A percentile compares a stretch with the other conserved stretches of the same genome.
Conservation (phyloP, 2,888 invertebrate genomes). For the Machimus rusticus region DNA sequence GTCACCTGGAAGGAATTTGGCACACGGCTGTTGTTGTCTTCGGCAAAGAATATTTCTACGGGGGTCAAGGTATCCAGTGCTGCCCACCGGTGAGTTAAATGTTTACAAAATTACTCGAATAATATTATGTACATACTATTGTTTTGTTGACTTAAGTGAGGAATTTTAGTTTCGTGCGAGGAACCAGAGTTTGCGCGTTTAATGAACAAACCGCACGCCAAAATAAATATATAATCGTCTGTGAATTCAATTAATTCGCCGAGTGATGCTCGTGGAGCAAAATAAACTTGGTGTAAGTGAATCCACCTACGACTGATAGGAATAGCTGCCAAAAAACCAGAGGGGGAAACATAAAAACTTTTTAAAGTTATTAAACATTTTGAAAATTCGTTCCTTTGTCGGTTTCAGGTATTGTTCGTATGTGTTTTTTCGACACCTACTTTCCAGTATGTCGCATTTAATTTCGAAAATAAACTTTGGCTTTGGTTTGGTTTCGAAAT, state of each 20-base stretch:
- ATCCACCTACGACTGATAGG: neutral
- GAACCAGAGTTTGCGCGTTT: neutral
- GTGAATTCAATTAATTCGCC: neutral
- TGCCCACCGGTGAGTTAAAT: constrained; percentile 80
- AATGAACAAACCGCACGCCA: neutral
- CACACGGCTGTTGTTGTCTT: constrained; percentile 92
- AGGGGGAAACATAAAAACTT: neutral
- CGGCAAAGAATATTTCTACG: constrained; percentile 88
- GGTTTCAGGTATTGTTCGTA: neutral
- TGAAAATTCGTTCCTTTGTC: neutral
- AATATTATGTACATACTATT: neutral
- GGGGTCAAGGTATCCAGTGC: constrained; percentile 79
- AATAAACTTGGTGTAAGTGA: neutral
- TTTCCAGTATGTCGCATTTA: neutral
- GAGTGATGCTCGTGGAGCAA: neutral
- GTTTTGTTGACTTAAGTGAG: neutral
- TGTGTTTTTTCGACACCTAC: neutral
- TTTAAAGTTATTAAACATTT: neutral
- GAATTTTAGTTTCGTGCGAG: neutral
- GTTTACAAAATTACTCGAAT: neutral
- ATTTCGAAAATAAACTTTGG: neutral
- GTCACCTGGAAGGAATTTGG: constrained; percentile 89
- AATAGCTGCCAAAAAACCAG: neutral
- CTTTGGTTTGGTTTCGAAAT: neutral
- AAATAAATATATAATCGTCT: neutral